Conservation (phyloP, 53 echinoderm and acorn worm genomes). For the Paelopatides confundens region DNA sequence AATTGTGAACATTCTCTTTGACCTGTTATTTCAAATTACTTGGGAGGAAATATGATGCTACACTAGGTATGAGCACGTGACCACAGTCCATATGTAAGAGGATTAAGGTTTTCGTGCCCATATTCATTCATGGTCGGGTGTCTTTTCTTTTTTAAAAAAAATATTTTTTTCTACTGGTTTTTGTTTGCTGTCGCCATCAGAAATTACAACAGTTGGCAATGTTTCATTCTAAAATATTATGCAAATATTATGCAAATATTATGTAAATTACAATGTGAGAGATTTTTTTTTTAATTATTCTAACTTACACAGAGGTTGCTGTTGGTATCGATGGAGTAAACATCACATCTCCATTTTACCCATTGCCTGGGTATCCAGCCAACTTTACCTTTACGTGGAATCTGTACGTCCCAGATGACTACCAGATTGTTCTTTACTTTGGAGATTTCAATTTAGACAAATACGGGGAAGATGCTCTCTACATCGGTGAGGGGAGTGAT, state of each 20-base stretch:
- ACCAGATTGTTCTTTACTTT: not conserved
- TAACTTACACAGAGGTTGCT: not conserved
- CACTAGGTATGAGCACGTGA: too few species aligned
- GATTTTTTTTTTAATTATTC: not conserved
- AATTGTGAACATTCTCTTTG: too few species aligned
- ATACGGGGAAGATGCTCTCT: not conserved
- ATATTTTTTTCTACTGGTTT: too few species aligned
- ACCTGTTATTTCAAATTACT: too few species aligned
- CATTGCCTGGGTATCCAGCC: not conserved
- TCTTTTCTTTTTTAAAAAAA: too few species aligned
- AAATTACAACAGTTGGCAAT: too few species aligned
- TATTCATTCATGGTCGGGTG: too few species aligned
- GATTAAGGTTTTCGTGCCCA: too few species aligned
- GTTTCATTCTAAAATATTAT: not conserved
- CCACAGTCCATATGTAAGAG: too few species aligned
- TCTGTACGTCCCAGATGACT: not conserved
- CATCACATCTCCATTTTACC: slow-evolving; percentile 14
- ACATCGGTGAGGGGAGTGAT: not conserved
- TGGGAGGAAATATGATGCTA: too few species aligned
- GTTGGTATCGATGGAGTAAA: not conserved
- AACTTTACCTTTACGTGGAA: slow-evolving; percentile 6
- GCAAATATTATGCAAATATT: not conserved
- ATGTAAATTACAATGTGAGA: too few species aligned
- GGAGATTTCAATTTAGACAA: not conserved
- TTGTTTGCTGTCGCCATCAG: too few species aligned